Base-by-base conservation (phyloP, 1,140 invertebrate genomes). In the Ceratina calcarata region DNA sequence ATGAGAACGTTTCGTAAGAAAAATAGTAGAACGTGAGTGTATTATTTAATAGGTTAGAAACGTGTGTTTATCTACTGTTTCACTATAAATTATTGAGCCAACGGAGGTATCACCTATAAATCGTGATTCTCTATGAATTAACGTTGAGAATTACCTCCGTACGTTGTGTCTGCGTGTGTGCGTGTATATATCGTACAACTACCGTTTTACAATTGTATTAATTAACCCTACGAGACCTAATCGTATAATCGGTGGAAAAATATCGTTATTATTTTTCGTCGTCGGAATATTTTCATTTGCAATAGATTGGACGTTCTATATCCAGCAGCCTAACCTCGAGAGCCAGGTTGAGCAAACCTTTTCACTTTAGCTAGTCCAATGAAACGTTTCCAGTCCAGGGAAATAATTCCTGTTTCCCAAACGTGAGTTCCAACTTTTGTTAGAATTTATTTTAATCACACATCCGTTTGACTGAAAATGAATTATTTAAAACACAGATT, bases 221-320 rank as follows among this genome's bases (percentile, higher is more conserved):
- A 45, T 70, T 37, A 82, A 82, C 65, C 62, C 78, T 84, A 82
- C 75, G 20, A 72, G 57, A 72, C 70, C 69, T 15, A 86, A 85
- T 85, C 78, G 76, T 78, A 62, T 69, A 84, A 85, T 87, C 82
- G 81, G 89, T 90, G 89, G 87, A 90, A 90, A 90, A 90, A 90
- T 90, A 89, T 87, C 83, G 83, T 89, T 69, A 88, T 87, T 79
- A 55, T 4, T 55, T 78, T 88, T 69, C 67, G 78, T 88, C 81
- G 77, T 88, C 73, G 78, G 79, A 84, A 87, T 89, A 89, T 89
- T 80, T 80, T 89, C 81, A 82, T 76, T 88, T 85, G 66, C 75
- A 74, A 79, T 83, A 83, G 49, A 81, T 82, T 88, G 87, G 87
- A 88, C 86, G 86, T 88, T 87, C 86, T 81, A 58, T 82, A 69